Conservation (phyloP, 2,113 vertebrate species). For the Megaptera novaeangliae region DNA sequence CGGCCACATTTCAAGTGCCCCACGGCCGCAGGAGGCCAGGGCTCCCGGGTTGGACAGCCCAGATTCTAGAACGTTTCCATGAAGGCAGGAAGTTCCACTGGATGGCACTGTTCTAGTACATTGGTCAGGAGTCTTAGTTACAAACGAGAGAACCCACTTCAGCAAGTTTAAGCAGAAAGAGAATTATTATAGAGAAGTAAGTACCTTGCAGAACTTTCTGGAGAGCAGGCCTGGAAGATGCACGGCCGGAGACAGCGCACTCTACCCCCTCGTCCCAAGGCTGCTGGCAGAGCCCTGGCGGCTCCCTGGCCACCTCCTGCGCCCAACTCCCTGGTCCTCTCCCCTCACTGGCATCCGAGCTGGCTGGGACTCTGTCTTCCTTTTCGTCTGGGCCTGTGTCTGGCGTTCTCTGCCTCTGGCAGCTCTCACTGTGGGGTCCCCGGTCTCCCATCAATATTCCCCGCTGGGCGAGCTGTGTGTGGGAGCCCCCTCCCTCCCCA, state of each 20-base stretch:
- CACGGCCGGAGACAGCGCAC: fast-evolving
- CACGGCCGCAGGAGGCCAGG: neutral
- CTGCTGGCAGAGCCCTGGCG: neutral
- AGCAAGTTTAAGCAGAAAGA: neutral
- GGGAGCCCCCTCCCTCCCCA: neutral
- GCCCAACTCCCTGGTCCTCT: fast-evolving
- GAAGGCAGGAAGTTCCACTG: neutral
- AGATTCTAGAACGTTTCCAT: too few relatives aligned
- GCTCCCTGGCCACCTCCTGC: neutral
- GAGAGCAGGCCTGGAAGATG: neutral
- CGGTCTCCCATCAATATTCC: neutral
- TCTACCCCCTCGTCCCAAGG: fast-evolving
- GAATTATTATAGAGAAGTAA: neutral
- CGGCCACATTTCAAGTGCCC: too few relatives aligned
- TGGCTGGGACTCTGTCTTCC: too few relatives aligned
- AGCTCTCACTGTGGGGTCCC: neutral
- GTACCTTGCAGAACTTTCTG: neutral
- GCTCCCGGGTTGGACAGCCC: neutral
- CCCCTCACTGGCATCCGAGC: too few relatives aligned
- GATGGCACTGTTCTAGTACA: fast-evolving
- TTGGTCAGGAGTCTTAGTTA: neutral
- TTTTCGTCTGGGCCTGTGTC: neutral
- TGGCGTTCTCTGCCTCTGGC: neutral
- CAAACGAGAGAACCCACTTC: neutral
- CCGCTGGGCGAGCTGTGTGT: fast-evolving